Base-by-base conservation (phyloP, 1,140 invertebrate genomes). In the Phymorhynchus buccinoides region DNA sequence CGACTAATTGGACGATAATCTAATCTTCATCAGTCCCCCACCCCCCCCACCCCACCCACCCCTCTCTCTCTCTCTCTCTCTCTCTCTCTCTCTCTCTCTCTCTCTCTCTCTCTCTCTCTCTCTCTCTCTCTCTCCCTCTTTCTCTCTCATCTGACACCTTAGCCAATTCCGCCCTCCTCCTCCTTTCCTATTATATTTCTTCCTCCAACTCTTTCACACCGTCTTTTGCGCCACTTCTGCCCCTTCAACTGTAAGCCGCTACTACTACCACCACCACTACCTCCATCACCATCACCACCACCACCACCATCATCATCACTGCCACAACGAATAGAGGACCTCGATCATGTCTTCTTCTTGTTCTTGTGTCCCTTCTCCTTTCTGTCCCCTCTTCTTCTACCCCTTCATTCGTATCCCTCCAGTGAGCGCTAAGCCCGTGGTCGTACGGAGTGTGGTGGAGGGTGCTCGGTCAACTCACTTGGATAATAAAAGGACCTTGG, bases 51-150 rank as follows among this genome's bases (percentile, higher is more conserved):
- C n/a, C n/a, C n/a, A n/a, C n/a, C n/a, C n/a, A n/a, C n/a, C 1
- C 6, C 56, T 14, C 56, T 62, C 56, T 62, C n/a, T 42, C 12
- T 39, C n/a, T 77, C 73, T 77, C 14, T 6, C 73, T 39, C n/a
- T 77, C 41, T 42, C 4, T 77, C 73, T 37, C 41, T 77, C 73
- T 77, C 7, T 77, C 7, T 77, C 73, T 77, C 41, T 27, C 73
- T 32, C 35, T 77, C 41, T 77, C 73, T 77, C 73, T 42, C 41
- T 42, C 41, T 77, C 9, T 32, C 41, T 42, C 41, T 32, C 73
- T 77, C 16, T 12, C 41, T 32, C 73, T 32, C 41, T 42, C 41
- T 32, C 73, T 77, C 41, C 30, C 73, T 7, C 73, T 39, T n/a
- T 42, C 56, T 9, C 56, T 22, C 56, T 52, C 48, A 14, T 18